Conservation (phyloP, 2,797 vertebrate species). For the Pempheris klunzingeri region DNA sequence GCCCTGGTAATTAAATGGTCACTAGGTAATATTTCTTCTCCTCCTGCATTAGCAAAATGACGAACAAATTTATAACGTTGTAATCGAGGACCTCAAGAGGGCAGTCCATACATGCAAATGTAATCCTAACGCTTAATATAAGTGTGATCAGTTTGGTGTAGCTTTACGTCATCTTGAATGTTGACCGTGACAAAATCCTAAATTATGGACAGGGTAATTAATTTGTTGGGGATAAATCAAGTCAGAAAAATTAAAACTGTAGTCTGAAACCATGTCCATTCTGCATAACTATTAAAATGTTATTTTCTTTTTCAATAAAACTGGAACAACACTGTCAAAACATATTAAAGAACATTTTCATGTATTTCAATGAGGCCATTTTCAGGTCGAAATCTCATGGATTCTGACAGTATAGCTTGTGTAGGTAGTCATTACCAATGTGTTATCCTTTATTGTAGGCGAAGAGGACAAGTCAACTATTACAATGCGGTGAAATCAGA, state of each 20-base stretch:
- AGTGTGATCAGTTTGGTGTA: background rate
- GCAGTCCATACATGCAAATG: slow-evolving; percentile 66
- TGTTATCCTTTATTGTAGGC: slow-evolving; percentile 15
- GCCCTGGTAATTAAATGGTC: slow-evolving; percentile 35
- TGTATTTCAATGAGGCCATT: background rate
- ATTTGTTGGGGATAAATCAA: slow-evolving; percentile 20
- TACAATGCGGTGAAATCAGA: background rate
- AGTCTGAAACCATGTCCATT: background rate
- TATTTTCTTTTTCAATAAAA: background rate
- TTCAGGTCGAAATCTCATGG: slow-evolving; percentile 9
- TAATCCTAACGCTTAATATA: slow-evolving; percentile 35
- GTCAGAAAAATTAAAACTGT: background rate
- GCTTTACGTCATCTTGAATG: slow-evolving; percentile 26
- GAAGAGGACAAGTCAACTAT: background rate
- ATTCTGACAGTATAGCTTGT: too few species aligned
- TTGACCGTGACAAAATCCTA: background rate
- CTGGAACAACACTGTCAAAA: background rate
- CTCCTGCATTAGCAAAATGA: slow-evolving; percentile 50
- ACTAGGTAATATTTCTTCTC: slow-evolving; percentile 32
- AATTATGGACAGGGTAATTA: background rate
- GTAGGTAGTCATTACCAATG: slow-evolving; percentile 5
- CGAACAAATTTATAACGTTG: slow-evolving; percentile 52
- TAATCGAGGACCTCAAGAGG: slow-evolving; percentile 69
- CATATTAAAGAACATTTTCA: background rate
- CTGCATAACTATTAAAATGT: background rate